Conservation (phyloP, 2,888 invertebrate species). For the Macroteleia sp. region DNA sequence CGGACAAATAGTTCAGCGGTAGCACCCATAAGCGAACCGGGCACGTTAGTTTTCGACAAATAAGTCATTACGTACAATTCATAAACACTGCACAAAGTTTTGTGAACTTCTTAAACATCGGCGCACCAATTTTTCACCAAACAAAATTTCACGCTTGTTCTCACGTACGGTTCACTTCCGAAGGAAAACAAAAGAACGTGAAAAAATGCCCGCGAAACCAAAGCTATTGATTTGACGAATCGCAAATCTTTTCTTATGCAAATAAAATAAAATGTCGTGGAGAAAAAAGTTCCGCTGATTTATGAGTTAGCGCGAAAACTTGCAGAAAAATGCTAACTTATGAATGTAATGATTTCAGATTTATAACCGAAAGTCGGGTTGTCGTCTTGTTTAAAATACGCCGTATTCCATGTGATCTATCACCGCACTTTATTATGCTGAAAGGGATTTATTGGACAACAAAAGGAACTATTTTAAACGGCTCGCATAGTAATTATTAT, state of each 20-base stretch:
- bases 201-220: neutral
- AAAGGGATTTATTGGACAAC: constrained; percentile 58
- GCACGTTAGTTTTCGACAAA: constrained; percentile 9
- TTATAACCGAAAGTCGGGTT: constrained; percentile 43
- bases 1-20: constrained; percentile 41
- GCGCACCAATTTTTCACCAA: constrained; percentile 3
- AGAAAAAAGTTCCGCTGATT: constrained; percentile 26
- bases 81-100: constrained; percentile 19
- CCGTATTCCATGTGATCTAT: constrained; percentile 52
- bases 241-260: constrained; percentile 28
- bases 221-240: constrained; percentile 18
- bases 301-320: constrained; percentile 33
- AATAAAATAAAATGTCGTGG: constrained; percentile 37
- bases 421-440: constrained; percentile 49
- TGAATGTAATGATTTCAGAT: constrained; percentile 48
- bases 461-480: constrained; percentile 56
- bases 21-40: constrained; percentile 7
- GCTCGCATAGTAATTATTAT: constrained; percentile 74
- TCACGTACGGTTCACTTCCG: neutral
- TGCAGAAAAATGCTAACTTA: constrained; percentile 51
- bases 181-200: neutral
- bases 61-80: constrained; percentile 16
- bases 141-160: neutral
- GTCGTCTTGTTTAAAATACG: constrained; percentile 48
- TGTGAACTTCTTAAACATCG: constrained; percentile 2